These are phyloP conservation scores for Epinephelus coioides DNA, from an alignment of 2,797 vertebrate genomes.

Conservation along the genomic window DNA sequence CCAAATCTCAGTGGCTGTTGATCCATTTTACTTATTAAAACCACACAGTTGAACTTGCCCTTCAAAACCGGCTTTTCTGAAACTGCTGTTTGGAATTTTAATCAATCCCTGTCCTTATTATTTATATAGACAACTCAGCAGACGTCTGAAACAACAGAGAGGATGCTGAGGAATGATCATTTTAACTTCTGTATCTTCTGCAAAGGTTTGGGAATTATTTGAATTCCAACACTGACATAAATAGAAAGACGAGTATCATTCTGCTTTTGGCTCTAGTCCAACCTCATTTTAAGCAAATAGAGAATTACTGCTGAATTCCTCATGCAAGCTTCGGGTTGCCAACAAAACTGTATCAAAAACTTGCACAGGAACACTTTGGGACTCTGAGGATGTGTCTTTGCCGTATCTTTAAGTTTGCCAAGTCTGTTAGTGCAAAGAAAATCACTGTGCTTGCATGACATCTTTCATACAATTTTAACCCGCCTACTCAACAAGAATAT, in stretches of 20 bases:
- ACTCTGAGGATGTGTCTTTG: not conserved
- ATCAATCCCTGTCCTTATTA: constrained; percentile 48
- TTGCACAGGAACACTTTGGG: not conserved
- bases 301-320: constrained; percentile 21
- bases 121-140: constrained; percentile 30
- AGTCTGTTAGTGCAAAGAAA: not conserved
- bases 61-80: constrained; percentile 47
- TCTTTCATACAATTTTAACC: not conserved
- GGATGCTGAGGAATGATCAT: constrained; percentile 24
- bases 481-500: not conserved
- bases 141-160: constrained; percentile 28
- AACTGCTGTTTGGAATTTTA: constrained; percentile 54
- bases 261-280: constrained; percentile 32
- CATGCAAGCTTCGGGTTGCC: constrained; percentile 7
- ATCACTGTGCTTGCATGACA: not conserved
- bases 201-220: constrained; percentile 32
- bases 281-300: constrained; percentile 24
- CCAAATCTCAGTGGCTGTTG: constrained; percentile 48
- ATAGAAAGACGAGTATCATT: constrained; percentile 31
- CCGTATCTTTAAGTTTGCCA: not conserved
- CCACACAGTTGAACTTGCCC: constrained; percentile 46
- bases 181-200: constrained; percentile 9
- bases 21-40: constrained; percentile 57
- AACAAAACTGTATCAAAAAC: not conserved
- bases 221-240: constrained; percentile 24